Evolutionary conservation across 2,888 invertebrate species (phyloP).

Genomic region (Eristalinus sepulchralis): DNA sequence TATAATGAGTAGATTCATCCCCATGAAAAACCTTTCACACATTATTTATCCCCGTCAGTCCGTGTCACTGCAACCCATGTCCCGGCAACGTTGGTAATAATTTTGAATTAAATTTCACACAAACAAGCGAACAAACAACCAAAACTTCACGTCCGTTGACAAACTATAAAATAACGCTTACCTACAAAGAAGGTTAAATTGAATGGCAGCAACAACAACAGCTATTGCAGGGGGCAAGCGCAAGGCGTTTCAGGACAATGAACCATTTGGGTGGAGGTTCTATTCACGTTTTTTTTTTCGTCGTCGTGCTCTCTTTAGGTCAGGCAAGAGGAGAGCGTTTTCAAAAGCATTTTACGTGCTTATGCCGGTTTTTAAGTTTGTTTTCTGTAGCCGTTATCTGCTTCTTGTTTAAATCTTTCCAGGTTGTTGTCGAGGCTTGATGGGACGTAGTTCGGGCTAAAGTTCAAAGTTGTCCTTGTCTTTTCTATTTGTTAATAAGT

Average conservation of each 20-base stretch:
- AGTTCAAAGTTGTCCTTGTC: constrained; percentile 38
- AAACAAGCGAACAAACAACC: constrained; percentile 29
- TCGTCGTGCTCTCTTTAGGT: constrained; percentile 17
- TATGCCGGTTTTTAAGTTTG: constrained; percentile 28
- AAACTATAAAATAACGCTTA: constrained; percentile 54
- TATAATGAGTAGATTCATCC: constrained; percentile 9
- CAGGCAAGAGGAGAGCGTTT: neutral
- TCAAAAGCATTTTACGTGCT: constrained; percentile 38
- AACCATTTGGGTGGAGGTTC: neutral
- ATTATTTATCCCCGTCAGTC: neutral
- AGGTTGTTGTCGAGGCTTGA: constrained; percentile 24
- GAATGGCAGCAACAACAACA: neutral
- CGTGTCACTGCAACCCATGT: neutral
- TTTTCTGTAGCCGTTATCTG: neutral
- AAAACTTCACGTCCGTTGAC: constrained; percentile 18
- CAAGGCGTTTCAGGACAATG: constrained; percentile 17
- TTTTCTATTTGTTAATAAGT: constrained; percentile 58
- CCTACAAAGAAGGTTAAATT: constrained; percentile 51
- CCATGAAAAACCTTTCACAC: constrained; percentile 9
- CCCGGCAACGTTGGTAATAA: constrained; percentile 6
- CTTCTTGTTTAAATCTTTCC: neutral
- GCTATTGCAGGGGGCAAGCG: neutral
- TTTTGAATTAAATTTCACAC: constrained; percentile 31
- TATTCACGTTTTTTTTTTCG: neutral
- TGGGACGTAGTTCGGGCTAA: constrained; percentile 35